Base-by-base conservation (phyloP, 2,113 vertebrate species). In the Pseudorasbora parva region DNA sequence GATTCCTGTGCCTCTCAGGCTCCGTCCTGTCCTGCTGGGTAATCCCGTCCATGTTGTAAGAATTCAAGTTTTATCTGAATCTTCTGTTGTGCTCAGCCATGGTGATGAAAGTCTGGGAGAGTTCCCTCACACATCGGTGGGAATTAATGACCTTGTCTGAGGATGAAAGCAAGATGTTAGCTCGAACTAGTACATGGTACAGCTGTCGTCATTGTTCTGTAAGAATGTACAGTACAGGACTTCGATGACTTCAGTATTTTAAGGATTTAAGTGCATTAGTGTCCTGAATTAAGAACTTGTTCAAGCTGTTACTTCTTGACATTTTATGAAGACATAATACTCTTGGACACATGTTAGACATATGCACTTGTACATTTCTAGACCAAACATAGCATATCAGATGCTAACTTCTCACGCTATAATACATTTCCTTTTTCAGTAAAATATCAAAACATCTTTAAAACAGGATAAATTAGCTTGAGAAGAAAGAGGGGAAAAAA, bases 61-160 rank as follows among this genome's bases (percentile, higher is more conserved):
- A 86, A 89, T 82, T 79, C 76, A 68, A 75, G 56, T 86, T 77
- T 85, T 85, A 86, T 86, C 82, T 54, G 1, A 83, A 77, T 68
- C 69, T 73, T 66, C 71, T 74, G 79, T 75, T 75, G 25, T 45
- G 5, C 27, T 72, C 68, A 82, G 57, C 62, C 41, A 8, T 7
- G 51, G 57, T 11, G 85, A 86, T 85, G 84, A 88, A 84, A 85
- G 78, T 85, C 74, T 68, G 57, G 19, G 62, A 77, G 56, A 84
- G 80, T 86, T 87, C 76, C 72, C 54, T 84, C 56, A 73, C 82
- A 84, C 45, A 49, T 71, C 41, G 21, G 45, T 73, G 59, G 56
- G 72, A 86, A 76, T 85, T 78, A 86, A 84, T 83, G 64, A 85
- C 76, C 54, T 54, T 82, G 27, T 78, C 23, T 10, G 84, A 76